phyloP scores from a whole-genome alignment of 2,888 invertebrate genomes.

The Himalopsyche anomala region DNA sequence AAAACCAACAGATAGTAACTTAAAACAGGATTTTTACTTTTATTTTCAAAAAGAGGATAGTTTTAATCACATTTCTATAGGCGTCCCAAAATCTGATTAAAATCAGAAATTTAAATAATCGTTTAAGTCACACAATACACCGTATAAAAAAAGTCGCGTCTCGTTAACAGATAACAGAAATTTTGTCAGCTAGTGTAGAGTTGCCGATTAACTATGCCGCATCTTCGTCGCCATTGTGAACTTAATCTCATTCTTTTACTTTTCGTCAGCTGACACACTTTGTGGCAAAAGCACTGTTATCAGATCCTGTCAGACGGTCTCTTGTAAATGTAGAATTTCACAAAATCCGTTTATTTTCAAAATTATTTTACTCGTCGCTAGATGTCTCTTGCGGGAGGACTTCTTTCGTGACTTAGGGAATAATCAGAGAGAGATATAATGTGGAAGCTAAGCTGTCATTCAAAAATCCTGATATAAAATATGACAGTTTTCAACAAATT shows the following conservation, averaged over 20 bases:
- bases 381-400: background rate
- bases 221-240: slow-evolving; percentile 6
- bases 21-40: no score
- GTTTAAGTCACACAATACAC: background rate
- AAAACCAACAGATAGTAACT: no score
- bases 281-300: background rate
- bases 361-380: slow-evolving; percentile 12
- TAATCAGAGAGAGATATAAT: no score
- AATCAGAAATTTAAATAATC: background rate
- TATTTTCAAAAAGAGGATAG: no score
- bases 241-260: slow-evolving; percentile 1
- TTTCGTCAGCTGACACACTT: slow-evolving; percentile 15
- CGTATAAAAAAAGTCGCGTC: background rate
- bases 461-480: no score
- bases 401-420: background rate
- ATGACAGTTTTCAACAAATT: no score
- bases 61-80: no score
- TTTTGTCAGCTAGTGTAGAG: background rate
- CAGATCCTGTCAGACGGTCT: slow-evolving; percentile 2
- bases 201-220: background rate
- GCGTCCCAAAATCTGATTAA: no score
- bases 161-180: background rate
- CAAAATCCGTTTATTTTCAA: slow-evolving; percentile 5
- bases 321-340: slow-evolving; percentile 16
- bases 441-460: no score